Conservation (phyloP, 35 echinoderm and acorn worm species). For the Diadema setosum region DNA sequence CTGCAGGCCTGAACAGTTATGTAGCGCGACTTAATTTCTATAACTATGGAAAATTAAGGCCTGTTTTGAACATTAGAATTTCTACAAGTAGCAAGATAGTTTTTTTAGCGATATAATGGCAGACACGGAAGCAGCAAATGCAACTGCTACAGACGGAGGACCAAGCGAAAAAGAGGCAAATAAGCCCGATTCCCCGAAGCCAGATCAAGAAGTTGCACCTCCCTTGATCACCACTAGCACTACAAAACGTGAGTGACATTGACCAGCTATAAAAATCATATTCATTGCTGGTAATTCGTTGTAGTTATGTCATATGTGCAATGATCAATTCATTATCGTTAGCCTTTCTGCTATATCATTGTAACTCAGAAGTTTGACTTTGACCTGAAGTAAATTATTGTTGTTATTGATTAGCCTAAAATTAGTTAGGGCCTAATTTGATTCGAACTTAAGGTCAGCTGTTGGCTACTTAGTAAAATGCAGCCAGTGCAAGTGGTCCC, state of each 20-base stretch:
- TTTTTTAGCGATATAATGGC: background rate
- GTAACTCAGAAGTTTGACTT: no score
- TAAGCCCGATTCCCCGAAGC: slow-evolving; percentile 93
- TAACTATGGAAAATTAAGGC: background rate
- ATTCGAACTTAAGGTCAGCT: no score
- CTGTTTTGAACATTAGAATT: background rate
- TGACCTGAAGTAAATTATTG: no score
- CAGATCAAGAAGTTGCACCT: slow-evolving; percentile 83
- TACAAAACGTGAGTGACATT: slow-evolving; percentile 93
- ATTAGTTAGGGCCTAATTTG: no score
- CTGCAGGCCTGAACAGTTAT: background rate
- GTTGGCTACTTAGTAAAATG: no score
- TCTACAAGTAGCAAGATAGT: background rate
- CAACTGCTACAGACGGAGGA: slow-evolving; percentile 50
- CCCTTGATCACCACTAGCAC: slow-evolving; percentile 77
- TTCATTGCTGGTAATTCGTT: no score
- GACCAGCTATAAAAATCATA: no score
- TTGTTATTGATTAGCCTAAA: no score
- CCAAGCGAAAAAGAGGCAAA: slow-evolving; percentile 87
- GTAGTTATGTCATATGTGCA: no score
- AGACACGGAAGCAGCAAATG: slow-evolving; percentile 37
- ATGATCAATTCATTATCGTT: no score
- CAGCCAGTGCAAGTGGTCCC: no score
- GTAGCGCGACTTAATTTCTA: background rate
- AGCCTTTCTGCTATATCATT: no score